Conservation (phyloP, 2,113 vertebrate genomes). For the Rhineura floridana region DNA sequence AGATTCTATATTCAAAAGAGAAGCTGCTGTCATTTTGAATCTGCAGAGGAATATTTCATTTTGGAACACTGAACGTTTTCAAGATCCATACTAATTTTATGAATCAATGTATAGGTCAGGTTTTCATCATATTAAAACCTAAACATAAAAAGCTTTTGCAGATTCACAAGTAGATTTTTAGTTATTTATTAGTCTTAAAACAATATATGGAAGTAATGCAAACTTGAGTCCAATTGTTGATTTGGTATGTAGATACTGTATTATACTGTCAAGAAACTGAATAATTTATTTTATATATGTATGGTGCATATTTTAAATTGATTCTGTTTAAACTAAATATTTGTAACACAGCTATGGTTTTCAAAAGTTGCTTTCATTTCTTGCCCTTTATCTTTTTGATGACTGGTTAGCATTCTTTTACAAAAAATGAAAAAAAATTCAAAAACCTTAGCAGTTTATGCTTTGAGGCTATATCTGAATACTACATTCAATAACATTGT, state of each 20-base stretch:
- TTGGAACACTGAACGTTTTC: conserved; percentile 37
- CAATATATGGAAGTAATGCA: conserved; percentile 19
- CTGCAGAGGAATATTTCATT: conserved; percentile 52
- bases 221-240: neutral
- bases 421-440: neutral
- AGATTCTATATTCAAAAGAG: conserved; percentile 38
- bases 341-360: neutral
- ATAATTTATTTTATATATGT: conserved; percentile 4
- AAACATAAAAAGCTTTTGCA: neutral
- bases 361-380: neutral
- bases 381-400: neutral
- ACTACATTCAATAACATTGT: neutral
- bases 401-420: neutral
- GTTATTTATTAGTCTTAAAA: conserved; percentile 2
- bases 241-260: neutral
- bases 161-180: conserved; percentile 24
- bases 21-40: conserved; percentile 45
- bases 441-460: neutral
- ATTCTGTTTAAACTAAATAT: conserved; percentile 29
- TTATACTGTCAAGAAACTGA: neutral
- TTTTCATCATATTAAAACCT: conserved; percentile 20
- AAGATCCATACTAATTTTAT: conserved; percentile 24
- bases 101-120: conserved; percentile 29
- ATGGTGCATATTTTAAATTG: neutral
- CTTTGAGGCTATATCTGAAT: neutral